Percentiles rank a stretch among this genome's conserved stretches.
Conservation (phyloP, 2,888 invertebrate species). For the Clanis bilineata region DNA sequence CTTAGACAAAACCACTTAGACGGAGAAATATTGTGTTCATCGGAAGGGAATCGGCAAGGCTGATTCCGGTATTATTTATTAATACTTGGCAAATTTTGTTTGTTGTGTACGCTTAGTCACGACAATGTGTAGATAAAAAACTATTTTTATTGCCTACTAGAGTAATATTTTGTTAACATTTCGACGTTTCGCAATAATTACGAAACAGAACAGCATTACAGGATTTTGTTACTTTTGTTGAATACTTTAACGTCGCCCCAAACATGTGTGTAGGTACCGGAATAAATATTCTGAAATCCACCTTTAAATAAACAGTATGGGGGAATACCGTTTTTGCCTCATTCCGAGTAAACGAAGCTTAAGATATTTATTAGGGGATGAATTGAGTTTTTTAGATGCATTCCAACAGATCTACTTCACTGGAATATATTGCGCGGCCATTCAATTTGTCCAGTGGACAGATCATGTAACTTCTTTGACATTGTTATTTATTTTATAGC, state of each 20-base stretch:
- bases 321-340: constrained; percentile 76
- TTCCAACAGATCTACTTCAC: constrained; percentile 40
- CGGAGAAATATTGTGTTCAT: constrained; percentile 53
- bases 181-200: background rate
- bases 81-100: constrained; percentile 9
- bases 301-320: constrained; percentile 79
- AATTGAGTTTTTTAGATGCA: constrained; percentile 69
- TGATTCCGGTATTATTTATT: constrained; percentile 4
- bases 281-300: constrained; percentile 79
- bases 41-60: constrained; percentile 29
- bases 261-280: constrained; percentile 56
- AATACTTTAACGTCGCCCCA: constrained; percentile 21
- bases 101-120: background rate
- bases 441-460: constrained; percentile 14
- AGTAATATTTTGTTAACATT: background rate
- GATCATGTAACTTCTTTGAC: background rate
- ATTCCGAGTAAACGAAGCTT: constrained; percentile 78
- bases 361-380: constrained; percentile 79
- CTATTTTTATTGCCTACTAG: background rate
- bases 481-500: background rate
- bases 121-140: background rate
- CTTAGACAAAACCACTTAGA: constrained; percentile 74
- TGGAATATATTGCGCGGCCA: constrained; percentile 30
- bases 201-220: constrained; percentile 5
- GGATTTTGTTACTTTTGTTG: constrained; percentile 20